These are phyloP conservation scores for Pollenia amentaria DNA, from an alignment of 2,888 invertebrate species.

Conservation along the genomic window DNA sequence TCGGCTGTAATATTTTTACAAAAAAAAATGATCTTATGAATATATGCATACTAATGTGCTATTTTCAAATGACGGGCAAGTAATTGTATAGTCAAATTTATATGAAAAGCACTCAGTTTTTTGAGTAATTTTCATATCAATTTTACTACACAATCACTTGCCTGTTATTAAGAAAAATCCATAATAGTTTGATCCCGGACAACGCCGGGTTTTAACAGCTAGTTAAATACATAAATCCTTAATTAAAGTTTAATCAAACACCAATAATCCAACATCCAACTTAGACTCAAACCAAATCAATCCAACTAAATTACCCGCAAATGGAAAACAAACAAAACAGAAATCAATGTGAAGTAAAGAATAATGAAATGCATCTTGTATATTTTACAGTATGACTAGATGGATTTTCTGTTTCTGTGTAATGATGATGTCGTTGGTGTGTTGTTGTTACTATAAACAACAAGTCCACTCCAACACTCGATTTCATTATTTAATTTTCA, in stretches of 20 bases:
- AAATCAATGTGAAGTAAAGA: conserved; percentile 2
- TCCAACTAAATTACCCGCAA: background rate
- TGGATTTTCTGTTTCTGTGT: conserved; percentile 33
- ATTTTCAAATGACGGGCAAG: no score
- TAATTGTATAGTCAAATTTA: no score
- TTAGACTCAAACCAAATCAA: background rate
- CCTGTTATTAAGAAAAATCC: no score
- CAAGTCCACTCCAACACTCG: conserved; percentile 1
- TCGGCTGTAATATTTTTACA: no score
- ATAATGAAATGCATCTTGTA: conserved; percentile 33
- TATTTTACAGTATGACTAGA: conserved; percentile 9
- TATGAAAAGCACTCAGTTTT: no score
- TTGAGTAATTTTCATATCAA: no score
- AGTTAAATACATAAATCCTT: background rate
- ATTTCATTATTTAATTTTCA: conserved; percentile 44
- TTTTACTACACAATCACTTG: no score
- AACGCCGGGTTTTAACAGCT: no score
- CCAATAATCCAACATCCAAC: conserved; percentile 15
- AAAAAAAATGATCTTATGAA: no score
- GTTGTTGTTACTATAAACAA: background rate
- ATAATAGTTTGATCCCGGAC: no score
- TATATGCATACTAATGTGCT: no score
- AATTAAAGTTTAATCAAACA: conserved; percentile 6
- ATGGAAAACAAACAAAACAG: conserved; percentile 9
- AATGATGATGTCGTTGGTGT: background rate